Base-by-base conservation (phyloP, 2,888 invertebrate species). In the Gisinianus flammeolus region DNA sequence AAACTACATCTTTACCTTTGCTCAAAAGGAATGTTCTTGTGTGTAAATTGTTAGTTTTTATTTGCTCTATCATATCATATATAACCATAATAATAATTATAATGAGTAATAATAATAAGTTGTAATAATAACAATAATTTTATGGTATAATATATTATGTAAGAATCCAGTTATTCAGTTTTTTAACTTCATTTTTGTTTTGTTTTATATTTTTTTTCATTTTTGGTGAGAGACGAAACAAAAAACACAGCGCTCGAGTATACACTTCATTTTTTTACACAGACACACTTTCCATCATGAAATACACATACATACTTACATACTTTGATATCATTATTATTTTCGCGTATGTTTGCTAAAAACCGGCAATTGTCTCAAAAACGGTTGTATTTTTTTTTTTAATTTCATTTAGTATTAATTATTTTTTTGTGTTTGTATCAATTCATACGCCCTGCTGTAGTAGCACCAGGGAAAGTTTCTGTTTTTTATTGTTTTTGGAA, bases 391-490 rank as follows among this genome's bases (percentile, higher is more conserved):
- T 62, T 62, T 62, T 5, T 2, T 62, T 62, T 62, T 26, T 28
- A 62, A 62, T 62, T 62, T 28, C 8, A 6, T 26, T 62, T 69
- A 44, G 35, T 52, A 52, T 69, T 69, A 52, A 44, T 44, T 5
- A 69, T 24, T 69, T 72, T 71, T 52, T 54, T 71, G 54, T 72
- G 12, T 28, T 58, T 31, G 54, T 56, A 35, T 35, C 35, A 30
- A 28, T 54, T 52, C 66, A 31, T 30, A 35, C 76, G 30, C 52
- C 75, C 52, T 67, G 64, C 33, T 78, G 71, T 22, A 94, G 90
- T 86, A 94, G 90, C 87, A 95, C 95, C 88, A 96, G 26, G 2
- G 19, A n/a, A 35, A 35, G 6, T 44, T 44, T 44, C 19, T 44
- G 44, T 44, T 44, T 2, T 44, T 44, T 44, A 44, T 44, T 44